Percentiles rank a stretch among this genome's conserved stretches.
phyloP scores from a whole-genome alignment of 2,888 invertebrate genomes.

The Heliconius ismenius region DNA sequence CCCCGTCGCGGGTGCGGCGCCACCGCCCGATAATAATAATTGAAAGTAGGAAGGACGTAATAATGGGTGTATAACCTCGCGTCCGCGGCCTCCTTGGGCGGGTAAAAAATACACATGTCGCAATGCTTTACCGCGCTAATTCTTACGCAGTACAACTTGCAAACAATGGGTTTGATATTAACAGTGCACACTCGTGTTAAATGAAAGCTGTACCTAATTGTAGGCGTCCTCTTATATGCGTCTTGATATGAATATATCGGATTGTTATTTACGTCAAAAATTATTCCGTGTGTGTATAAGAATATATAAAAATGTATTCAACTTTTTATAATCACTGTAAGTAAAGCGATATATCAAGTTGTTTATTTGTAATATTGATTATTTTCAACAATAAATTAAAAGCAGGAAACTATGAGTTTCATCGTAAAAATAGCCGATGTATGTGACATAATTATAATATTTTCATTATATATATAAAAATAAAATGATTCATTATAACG shows the following conservation, averaged over 20 bases:
- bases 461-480: background rate
- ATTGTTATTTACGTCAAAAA: background rate
- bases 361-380: background rate
- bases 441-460: background rate
- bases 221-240: background rate
- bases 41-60: conserved; percentile 83
- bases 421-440: background rate
- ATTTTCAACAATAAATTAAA: background rate
- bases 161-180: conserved; percentile 53
- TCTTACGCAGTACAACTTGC: conserved; percentile 60
- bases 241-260: background rate
- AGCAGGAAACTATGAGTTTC: background rate
- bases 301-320: too few species aligned
- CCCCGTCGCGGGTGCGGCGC: conserved; percentile 78
- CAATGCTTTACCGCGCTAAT: conserved; percentile 58
- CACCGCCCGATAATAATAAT: conserved; percentile 82
- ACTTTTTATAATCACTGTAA: background rate
- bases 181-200: background rate
- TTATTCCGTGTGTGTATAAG: background rate
- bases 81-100: conserved; percentile 83
- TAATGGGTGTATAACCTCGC: conserved; percentile 83
- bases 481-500: conserved; percentile 54
- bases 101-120: conserved; percentile 81
- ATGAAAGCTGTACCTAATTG: background rate
- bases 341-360: background rate